Conservation (phyloP, 2,113 vertebrate species). For the Calonectris borealis region DNA sequence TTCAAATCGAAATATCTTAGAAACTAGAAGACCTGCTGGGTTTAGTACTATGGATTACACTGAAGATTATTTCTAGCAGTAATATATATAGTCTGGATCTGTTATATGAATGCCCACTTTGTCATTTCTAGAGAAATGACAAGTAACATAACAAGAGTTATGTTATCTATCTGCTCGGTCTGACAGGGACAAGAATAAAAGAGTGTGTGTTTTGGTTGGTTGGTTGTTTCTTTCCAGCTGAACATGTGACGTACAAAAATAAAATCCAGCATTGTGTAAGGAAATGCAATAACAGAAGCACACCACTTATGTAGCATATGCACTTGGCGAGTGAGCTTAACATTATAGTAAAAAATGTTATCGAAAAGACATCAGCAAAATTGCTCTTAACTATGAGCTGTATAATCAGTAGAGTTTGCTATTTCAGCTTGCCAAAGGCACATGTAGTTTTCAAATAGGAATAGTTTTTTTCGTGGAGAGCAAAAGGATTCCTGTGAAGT, state of each 20-base stretch:
- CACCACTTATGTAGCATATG: accelerated
- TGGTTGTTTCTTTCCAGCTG: background rate
- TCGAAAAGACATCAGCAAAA: background rate
- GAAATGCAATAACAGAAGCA: background rate
- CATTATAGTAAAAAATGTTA: background rate
- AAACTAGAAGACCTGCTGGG: background rate
- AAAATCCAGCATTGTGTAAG: background rate
- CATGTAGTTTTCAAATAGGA: background rate
- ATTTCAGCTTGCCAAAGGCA: background rate
- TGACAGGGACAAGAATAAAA: background rate
- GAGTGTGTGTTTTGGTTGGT: background rate
- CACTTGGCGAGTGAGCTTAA: background rate
- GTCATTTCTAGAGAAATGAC: background rate
- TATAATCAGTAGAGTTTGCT: background rate
- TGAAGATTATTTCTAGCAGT: slow-evolving; percentile 9
- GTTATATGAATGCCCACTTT: background rate
- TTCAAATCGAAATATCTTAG: background rate
- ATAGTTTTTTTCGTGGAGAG: background rate
- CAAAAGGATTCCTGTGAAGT: background rate
- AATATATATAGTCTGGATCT: background rate
- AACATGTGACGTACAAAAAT: background rate
- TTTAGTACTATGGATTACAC: background rate
- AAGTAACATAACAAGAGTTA: background rate
- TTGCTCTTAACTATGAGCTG: background rate
- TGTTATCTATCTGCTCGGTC: background rate